Conservation (phyloP, 2,888 invertebrate species). For the Odontocolon sp. region DNA sequence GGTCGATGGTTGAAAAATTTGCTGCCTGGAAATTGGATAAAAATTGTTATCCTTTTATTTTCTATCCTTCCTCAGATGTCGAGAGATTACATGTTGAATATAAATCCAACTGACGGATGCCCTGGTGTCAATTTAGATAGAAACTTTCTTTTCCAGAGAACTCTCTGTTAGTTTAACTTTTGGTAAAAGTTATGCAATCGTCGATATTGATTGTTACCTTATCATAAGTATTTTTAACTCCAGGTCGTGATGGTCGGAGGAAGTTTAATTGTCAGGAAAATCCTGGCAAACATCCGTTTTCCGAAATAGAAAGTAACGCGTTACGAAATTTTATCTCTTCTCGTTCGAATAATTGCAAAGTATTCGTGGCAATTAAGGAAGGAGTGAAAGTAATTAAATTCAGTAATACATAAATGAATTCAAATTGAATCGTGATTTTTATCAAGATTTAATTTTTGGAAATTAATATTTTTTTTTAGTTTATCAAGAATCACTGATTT, state of each 20-base stretch:
- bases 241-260: constrained; percentile 15
- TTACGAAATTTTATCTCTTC: constrained; percentile 35
- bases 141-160: constrained; percentile 51
- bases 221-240: neutral
- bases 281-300: constrained; percentile 50
- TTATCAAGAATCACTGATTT: too few species aligned
- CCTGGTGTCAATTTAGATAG: constrained; percentile 54
- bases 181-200: too few species aligned
- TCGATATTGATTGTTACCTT: constrained; percentile 19
- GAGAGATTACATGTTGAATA: constrained; percentile 44
- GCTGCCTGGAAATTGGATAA: constrained; percentile 5
- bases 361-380: constrained; percentile 53
- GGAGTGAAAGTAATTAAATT: constrained; percentile 38
- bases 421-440: too few species aligned
- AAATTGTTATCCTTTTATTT: neutral
- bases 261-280: constrained; percentile 24
- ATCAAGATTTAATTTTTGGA: too few species aligned
- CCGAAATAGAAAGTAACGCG: constrained; percentile 48
- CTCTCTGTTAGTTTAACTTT: constrained; percentile 36
- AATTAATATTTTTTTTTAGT: too few species aligned
- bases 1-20: too few species aligned
- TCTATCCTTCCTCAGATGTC: too few species aligned
- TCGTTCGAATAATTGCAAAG: constrained; percentile 16
- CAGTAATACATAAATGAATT: neutral
- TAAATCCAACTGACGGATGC: constrained; percentile 47